Evolutionary conservation across 2,888 invertebrate genomes (phyloP), one percentile per base, ranked within the genome.

Genomic region (Limnephilus auricula): DNA sequence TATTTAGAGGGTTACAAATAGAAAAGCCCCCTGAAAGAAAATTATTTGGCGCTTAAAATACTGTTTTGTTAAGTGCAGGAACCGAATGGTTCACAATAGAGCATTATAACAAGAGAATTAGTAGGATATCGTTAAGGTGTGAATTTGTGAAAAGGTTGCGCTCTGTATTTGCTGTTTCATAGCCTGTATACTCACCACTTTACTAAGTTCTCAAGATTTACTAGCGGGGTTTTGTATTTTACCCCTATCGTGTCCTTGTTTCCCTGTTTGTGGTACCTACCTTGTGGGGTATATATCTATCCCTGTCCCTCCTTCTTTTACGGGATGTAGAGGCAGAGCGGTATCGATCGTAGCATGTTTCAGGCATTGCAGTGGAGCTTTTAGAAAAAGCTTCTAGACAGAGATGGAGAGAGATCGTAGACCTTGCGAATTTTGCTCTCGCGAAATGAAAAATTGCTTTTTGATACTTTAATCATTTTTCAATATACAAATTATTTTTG

Each of bases 301-400:
- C 85, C 30, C 31, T 84, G 37, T 40, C 85, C n/a, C 40, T 1
- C 37, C 34, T 34, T 18, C 0, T 45, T 40, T n/a, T 13, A 13
- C 45, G 34, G 78, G 34, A 12, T 32, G 79, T n/a, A 85, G 45
- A 31, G 34, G 89, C 80, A 30, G 82, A 30, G n/a, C 31, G 9
- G 40, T 89, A 89, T 90, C 83, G 90, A 90, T 90, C 84, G 79
- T 89, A 50, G 40, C 87, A 31, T 30, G 89, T 89, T 90, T 92
- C 90, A 89, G 92, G 91, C 89, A 91, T 86, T 92, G 92, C 92
- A 92, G 92, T 91, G 89, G 40, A 86, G 89, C n/a, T 91, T 90
- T 90, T 79, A 90, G 90, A 45, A 37, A 37, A 15, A 90, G 50
- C 25, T 82, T 89, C 89, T 25, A 83, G 31, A 83, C 83, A 34